A percentile compares a stretch with the other conserved stretches of the same genome.
Evolutionary conservation across 2,797 vertebrate genomes (phyloP).

Genomic region (Selene dorsalis): DNA sequence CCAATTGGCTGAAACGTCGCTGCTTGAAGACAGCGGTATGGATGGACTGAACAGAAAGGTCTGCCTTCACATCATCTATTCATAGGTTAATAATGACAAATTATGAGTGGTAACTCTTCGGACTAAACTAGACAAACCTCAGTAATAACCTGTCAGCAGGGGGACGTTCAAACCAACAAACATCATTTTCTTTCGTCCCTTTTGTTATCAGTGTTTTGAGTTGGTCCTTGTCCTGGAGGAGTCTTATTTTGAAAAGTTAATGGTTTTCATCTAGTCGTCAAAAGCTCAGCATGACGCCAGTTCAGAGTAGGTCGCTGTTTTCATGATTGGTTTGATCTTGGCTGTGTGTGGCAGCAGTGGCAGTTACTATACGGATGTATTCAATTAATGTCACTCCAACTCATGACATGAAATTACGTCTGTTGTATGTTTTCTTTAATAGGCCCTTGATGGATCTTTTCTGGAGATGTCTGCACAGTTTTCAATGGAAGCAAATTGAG

Average conservation of each 20-base stretch:
- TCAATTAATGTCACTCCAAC: neutral
- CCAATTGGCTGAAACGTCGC: too few species aligned
- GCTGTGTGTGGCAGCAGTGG: neutral
- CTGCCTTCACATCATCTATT: too few species aligned
- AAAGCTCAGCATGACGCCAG: constrained; percentile 46
- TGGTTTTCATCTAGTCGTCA: constrained; percentile 36
- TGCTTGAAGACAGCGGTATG: too few species aligned
- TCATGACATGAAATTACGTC: neutral
- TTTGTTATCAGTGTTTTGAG: neutral
- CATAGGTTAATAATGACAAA: too few species aligned
- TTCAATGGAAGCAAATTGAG: neutral
- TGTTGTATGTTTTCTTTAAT: neutral
- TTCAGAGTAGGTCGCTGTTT: constrained; percentile 29
- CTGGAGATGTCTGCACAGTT: neutral
- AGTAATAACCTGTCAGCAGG: neutral
- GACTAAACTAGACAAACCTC: constrained; percentile 3
- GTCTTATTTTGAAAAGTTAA: constrained; percentile 23
- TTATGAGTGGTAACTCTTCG: too few species aligned
- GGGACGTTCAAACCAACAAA: constrained; percentile 43
- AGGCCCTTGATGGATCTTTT: neutral
- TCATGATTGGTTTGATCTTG: constrained; percentile 23
- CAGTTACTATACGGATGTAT: neutral
- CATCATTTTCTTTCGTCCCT: constrained; percentile 13
- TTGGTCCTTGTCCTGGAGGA: constrained; percentile 17
- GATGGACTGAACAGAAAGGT: too few species aligned